Base-by-base conservation (phyloP, 2,888 invertebrate genomes). In the Gasteruption jaculator region DNA sequence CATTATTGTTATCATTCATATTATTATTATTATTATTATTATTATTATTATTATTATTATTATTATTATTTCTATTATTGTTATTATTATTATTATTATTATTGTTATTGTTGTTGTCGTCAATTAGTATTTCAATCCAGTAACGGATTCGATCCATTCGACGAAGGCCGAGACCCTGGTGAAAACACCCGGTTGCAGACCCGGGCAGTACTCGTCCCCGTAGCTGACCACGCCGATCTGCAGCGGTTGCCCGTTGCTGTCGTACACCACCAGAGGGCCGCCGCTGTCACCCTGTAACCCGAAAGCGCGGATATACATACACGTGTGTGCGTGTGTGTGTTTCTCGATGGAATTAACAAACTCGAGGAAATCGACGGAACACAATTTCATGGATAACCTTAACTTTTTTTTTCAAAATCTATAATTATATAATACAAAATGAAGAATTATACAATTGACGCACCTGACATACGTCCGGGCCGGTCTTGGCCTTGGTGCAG, bases 191-290 rank as follows among this genome's bases (percentile, higher is more conserved):
- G 61, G 58, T 7, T 4, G 33, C 4, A 11, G 10, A 12, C 58
- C 54, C 1, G 58, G 59, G 16, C 61, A 61, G 12, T 25, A 5
- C 2, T 11, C 31, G 5, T 59, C 55, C 4, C 60, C 58, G 19
- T 53, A 59, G 34, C 60, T 61, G 2, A 57, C 57, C 4, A 61
- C 48, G n/a, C 61, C 61, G 1, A 61, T 20, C 49, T 61, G 61
- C 14, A 57, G 0, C 1, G 45, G 31, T 8, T 38, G 18, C 1
- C 35, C 35, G 4, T 50, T 31, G 2, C 20, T 29, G 14, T 38
- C 1, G 0, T n/a, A 7, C 2, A 55, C 40, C 1, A 56, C 14
- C 4, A 61, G 29, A 18, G 60, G 61, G 4, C 59, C 58, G 1
- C 61, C 60, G 11, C 58, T 60, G 18, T 61, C 59, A 7, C 58